Evolutionary conservation across 2,113 vertebrate genomes (phyloP).

Genomic region (Pelmatolapia mariae): DNA sequence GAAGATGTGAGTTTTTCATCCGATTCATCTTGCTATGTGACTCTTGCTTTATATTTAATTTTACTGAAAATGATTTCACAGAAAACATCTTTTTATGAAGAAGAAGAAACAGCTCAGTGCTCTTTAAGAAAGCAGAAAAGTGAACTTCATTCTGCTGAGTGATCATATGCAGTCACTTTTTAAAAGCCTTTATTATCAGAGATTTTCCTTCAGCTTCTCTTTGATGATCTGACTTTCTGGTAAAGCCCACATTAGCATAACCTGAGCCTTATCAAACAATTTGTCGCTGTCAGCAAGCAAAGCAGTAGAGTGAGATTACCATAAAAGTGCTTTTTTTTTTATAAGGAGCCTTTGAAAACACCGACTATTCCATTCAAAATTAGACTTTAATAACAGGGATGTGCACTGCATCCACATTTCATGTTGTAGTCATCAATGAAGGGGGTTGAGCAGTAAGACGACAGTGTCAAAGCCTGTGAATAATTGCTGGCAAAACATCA

Average conservation of each 20-base stretch:
- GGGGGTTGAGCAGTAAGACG: background rate
- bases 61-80: background rate
- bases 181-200: background rate
- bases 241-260: constrained; percentile 23
- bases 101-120: background rate
- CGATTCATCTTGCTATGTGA: background rate
- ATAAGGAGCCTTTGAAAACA: background rate
- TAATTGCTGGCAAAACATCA: background rate
- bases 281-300: background rate
- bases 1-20: constrained; percentile 84
- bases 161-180: background rate
- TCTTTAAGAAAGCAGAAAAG: background rate
- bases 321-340: background rate
- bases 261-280: background rate
- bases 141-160: background rate
- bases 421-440: background rate
- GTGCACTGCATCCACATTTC: background rate
- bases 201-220: background rate
- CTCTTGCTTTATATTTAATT: background rate
- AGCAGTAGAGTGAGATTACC: background rate
- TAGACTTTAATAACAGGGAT: background rate
- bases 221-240: background rate
- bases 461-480: background rate
- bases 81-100: background rate
- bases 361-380: background rate